Percentiles rank a stretch among this genome's conserved stretches.
phyloP scores from a whole-genome alignment of 2,797 vertebrate species.

The Pagetopsis macropterus region DNA sequence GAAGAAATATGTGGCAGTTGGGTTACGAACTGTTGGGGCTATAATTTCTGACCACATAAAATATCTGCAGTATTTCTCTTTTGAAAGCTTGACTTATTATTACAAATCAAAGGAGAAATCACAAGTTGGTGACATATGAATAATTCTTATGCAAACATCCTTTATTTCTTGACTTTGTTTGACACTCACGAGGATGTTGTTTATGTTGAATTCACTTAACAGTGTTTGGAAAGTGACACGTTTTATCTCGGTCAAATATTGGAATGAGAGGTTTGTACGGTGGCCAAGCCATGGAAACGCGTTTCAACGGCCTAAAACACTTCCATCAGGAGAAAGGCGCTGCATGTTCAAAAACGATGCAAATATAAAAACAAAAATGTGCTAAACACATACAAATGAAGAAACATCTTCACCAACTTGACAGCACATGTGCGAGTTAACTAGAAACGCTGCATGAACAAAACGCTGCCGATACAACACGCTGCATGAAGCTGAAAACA shows the following conservation, averaged over 20 bases:
- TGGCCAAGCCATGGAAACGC: too few species aligned
- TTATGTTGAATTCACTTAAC: conserved; percentile 18
- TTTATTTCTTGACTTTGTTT: conserved; percentile 22
- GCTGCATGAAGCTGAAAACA: too few species aligned
- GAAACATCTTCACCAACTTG: too few species aligned
- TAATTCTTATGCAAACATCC: not conserved
- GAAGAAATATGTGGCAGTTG: conserved; percentile 21
- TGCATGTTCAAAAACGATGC: too few species aligned
- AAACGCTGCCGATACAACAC: too few species aligned
- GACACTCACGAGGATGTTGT: conserved; percentile 7
- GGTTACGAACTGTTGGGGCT: conserved; percentile 29
- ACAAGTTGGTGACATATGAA: conserved; percentile 1
- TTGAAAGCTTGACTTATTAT: conserved; percentile 7
- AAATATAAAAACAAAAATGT: too few species aligned
- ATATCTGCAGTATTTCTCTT: conserved; percentile 20
- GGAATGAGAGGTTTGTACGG: too few species aligned
- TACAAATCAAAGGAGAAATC: conserved; percentile 8
- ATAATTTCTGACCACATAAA: conserved; percentile 30
- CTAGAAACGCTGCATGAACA: too few species aligned
- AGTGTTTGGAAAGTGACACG: conserved; percentile 6
- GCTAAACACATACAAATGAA: too few species aligned
- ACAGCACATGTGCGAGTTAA: too few species aligned
- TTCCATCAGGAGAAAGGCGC: too few species aligned
- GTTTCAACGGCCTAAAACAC: too few species aligned
- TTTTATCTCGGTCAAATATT: not conserved